Evolutionary conservation across 2,797 vertebrate species (phyloP).

Genomic region (Karalla daura): DNA sequence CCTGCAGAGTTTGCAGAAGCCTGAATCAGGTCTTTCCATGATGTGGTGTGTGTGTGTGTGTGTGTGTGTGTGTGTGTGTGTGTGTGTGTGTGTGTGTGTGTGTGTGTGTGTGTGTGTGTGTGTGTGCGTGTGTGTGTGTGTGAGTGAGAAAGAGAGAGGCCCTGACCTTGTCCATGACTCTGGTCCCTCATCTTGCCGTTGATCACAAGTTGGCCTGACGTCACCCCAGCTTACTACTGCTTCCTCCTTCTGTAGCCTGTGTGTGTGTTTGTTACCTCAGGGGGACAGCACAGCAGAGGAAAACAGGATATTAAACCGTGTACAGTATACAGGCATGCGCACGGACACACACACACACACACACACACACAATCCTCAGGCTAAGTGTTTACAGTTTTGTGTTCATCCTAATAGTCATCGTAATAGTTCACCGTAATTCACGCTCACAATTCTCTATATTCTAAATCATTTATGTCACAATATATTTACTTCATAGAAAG

Average conservation of each 20-base stretch:
- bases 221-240: conserved; percentile 30
- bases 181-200: conserved; percentile 25
- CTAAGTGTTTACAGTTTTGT: too few species aligned
- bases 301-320: conserved; percentile 54
- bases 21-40: too few species aligned
- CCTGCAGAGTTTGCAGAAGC: too few species aligned
- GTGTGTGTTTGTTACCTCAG: background rate
- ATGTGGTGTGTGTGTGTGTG: too few species aligned
- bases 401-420: too few species aligned
- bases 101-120: background rate
- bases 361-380: too few species aligned
- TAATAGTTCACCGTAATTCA: too few species aligned
- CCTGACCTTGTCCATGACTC: conserved; percentile 40
- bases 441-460: too few species aligned
- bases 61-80: background rate
- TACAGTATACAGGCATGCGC: too few species aligned
- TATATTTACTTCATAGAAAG: too few species aligned
- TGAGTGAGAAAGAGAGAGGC: background rate
- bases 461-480: too few species aligned
- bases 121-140: background rate
- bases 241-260: conserved; percentile 29
- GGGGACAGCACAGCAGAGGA: conserved; percentile 13
- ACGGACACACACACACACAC: too few species aligned
- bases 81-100: conserved; percentile 17
- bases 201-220: conserved; percentile 15